Evolutionary conservation across 1,140 invertebrate species (phyloP), one percentile per base, ranked within the genome.

Genomic region (Eubasilissa regina): DNA sequence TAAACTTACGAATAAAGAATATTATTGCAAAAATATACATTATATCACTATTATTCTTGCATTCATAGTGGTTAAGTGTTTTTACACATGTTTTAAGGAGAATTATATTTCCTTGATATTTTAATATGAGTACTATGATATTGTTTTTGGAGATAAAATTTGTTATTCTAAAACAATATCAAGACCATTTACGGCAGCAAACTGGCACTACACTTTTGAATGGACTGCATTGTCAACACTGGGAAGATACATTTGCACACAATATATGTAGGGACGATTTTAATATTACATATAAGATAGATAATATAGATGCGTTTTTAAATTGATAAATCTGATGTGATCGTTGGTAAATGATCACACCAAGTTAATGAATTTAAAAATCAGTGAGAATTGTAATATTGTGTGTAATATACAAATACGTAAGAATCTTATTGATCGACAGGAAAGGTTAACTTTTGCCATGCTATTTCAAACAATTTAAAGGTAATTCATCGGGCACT

Each of bases 51-150:
- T 68, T 47, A n/a, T 25, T 68, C 11, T 47, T 68, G 64, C 64
- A 68, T 68, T 68, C 48, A 68, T 68, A 68, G 64, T 55, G 64
- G 17, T 68, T 47, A 68, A 45, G 45, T 43, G 45, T 68, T 44
- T 64, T 43, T 9, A 48, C 45, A 60, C 12, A 21, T 60, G 25
- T 25, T 60, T 25, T 60, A 60, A 60, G 56, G 15, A 25, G 17
- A 60, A 60, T 12, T 55, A n/a, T n/a, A 55, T 55, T 15, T 55
- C 51, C 17, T 55, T 55, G 13, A 13, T 55, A 55, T 55, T 55
- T 55, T 55, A 55, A 55, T 55, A 55, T 13, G 51, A 55, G 17
- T 7, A 55, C 12, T 8, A 55, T 55, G n/a, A n/a, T n/a, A n/a
- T n/a, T n/a, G n/a, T 55, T n/a, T 12, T 55, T 55, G 51, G 51